A percentile compares a stretch with the other conserved stretches of the same genome.
These are phyloP conservation scores for Uropetala carovei DNA, from an alignment of 2,888 invertebrate species.

Conservation along the genomic window DNA sequence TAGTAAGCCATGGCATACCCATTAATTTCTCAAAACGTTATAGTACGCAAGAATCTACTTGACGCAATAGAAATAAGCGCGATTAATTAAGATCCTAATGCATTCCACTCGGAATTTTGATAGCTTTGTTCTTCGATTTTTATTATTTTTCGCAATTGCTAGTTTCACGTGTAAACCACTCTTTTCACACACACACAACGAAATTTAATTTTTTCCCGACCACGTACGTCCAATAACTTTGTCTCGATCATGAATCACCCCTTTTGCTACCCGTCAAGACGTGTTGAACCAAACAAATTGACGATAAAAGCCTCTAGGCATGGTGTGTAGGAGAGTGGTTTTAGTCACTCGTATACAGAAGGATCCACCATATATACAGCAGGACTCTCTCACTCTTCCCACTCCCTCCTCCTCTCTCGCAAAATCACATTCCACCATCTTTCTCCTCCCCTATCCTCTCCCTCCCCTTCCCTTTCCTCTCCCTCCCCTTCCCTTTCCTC, in stretches of 20 bases:
- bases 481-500: neutral
- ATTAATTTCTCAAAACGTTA: too few relatives aligned
- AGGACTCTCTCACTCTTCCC: constrained; percentile 12
- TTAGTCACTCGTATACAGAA: constrained; percentile 61
- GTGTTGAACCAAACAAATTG: constrained; percentile 64
- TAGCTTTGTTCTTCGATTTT: too few relatives aligned
- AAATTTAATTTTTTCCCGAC: constrained; percentile 4
- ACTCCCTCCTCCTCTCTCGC: neutral
- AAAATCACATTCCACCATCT: constrained; percentile 24
- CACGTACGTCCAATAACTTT: constrained; percentile 51
- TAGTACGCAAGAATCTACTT: too few relatives aligned
- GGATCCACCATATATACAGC: constrained; percentile 56
- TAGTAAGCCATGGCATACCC: too few relatives aligned
- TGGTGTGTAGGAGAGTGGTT: constrained; percentile 52
- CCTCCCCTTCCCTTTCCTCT: neutral
- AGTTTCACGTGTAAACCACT: too few relatives aligned
- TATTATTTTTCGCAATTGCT: too few relatives aligned
- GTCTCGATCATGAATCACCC: constrained; percentile 61
- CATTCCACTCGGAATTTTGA: too few relatives aligned
- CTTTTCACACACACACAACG: neutral
- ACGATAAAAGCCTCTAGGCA: constrained; percentile 62
- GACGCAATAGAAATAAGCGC: too few relatives aligned
- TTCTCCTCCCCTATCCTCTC: neutral
- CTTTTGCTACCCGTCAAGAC: constrained; percentile 62
- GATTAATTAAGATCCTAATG: too few relatives aligned